Percentiles rank a stretch among this genome's conserved stretches.
These are phyloP conservation scores for Volucella bombylans DNA, from an alignment of 2,888 invertebrate species.

Conservation along the genomic window DNA sequence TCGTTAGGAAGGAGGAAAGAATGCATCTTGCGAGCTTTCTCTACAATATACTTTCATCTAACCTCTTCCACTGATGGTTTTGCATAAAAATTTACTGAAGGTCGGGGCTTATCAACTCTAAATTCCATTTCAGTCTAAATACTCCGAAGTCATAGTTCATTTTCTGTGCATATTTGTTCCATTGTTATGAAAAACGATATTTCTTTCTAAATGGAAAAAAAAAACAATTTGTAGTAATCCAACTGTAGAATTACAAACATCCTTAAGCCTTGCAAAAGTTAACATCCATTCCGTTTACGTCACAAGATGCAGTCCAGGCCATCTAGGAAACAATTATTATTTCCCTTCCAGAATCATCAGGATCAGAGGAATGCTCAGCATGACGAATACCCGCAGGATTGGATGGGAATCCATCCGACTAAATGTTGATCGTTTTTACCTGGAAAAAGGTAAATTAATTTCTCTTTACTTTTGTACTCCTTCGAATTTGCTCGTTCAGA, in stretches of 20 bases:
- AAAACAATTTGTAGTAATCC: constrained; percentile 31
- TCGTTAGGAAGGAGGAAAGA: no score
- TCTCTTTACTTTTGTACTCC: constrained; percentile 21
- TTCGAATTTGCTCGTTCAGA: constrained; percentile 1
- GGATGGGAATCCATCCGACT: constrained; percentile 25
- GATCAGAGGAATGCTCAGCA: not conserved
- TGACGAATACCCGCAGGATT: constrained; percentile 17
- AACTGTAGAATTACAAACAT: constrained; percentile 56
- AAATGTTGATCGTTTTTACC: constrained; percentile 49
- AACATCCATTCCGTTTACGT: not conserved
- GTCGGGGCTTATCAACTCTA: not conserved
- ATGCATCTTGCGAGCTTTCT: no score
- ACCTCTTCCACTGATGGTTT: no score
- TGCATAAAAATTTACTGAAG: no score
- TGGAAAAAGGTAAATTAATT: constrained; percentile 50
- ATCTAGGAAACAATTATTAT: constrained; percentile 42
- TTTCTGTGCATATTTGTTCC: not conserved
- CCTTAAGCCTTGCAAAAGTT: constrained; percentile 20
- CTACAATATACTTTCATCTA: no score
- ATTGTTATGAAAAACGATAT: constrained; percentile 1
- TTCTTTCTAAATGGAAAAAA: not conserved
- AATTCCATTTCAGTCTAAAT: not conserved
- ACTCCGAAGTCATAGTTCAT: constrained; percentile 1
- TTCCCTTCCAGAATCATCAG: constrained; percentile 25
- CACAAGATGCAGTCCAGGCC: not conserved